These are phyloP conservation scores for Drosophila fulvimacula DNA, from an alignment of 2,888 invertebrate species.

Conservation along the genomic window DNA sequence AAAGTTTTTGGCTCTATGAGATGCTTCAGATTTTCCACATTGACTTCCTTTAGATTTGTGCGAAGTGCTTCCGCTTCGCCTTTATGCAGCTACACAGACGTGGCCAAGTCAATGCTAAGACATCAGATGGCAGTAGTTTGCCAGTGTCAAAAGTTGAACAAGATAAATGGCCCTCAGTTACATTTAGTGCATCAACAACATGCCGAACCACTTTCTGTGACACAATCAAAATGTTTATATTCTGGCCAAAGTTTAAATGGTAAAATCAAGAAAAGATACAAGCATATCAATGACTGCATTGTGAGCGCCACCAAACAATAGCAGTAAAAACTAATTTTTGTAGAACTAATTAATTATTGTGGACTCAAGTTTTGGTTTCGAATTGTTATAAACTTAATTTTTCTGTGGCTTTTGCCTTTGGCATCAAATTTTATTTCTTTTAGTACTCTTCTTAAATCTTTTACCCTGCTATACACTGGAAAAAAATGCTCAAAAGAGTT, in stretches of 20 bases:
- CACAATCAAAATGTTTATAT: constrained; percentile 50
- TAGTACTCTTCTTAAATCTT: background rate
- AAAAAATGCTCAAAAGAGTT: background rate
- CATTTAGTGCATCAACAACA: constrained; percentile 50
- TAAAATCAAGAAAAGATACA: background rate
- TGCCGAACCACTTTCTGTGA: constrained; percentile 33
- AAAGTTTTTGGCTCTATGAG: constrained; percentile 70
- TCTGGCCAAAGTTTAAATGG: constrained; percentile 26
- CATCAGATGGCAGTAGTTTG: constrained; percentile 72
- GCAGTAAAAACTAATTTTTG: background rate
- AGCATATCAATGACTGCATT: background rate
- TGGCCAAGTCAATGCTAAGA: constrained; percentile 42
- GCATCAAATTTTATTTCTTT: too few relatives aligned
- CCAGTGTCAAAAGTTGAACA: constrained; percentile 66
- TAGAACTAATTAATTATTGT: constrained; percentile 1
- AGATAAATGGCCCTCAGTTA: constrained; percentile 70
- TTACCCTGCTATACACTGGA: background rate
- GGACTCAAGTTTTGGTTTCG: background rate
- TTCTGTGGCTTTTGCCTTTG: background rate
- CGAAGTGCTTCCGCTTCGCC: constrained; percentile 59
- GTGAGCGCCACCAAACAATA: background rate
- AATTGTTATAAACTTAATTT: background rate
- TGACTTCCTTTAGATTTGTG: constrained; percentile 70
- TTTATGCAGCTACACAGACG: constrained; percentile 27
- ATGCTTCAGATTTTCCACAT: constrained; percentile 75